phyloP scores from a whole-genome alignment of 2,113 vertebrate genomes.

The Alaudala cheleensis region DNA sequence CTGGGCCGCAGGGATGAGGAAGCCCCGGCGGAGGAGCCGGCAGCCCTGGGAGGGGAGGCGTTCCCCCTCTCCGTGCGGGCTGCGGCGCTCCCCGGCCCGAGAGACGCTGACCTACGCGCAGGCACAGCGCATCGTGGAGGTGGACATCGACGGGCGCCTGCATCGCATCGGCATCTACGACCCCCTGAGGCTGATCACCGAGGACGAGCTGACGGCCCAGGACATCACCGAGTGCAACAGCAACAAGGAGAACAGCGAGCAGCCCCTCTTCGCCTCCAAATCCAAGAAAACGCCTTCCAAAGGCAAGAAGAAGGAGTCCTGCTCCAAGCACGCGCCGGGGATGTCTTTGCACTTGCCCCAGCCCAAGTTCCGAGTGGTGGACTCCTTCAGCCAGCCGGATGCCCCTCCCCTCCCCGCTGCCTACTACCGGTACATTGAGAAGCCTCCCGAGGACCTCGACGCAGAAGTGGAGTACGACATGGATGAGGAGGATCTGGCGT shows the following conservation, averaged over 20 bases:
- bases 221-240: conserved; percentile 97
- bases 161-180: conserved; percentile 96
- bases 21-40: conserved; percentile 86
- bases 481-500: conserved; percentile 94
- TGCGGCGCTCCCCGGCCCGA: conserved; percentile 88
- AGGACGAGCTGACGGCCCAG: conserved; percentile 95
- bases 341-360: conserved; percentile 82
- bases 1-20: conserved; percentile 83
- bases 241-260: conserved; percentile 98
- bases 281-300: conserved; percentile 80
- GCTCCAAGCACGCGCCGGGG: conserved; percentile 70
- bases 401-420: conserved; percentile 82
- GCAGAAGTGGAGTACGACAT: conserved; percentile 93
- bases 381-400: conserved; percentile 78
- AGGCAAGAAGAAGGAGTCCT: conserved; percentile 86
- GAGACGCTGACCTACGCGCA: conserved; percentile 94
- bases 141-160: conserved; percentile 94
- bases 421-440: conserved; percentile 93
- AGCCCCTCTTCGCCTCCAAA: conserved; percentile 80
- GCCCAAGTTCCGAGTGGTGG: conserved; percentile 87
- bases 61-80: conserved; percentile 90
- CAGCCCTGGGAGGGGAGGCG: conserved; percentile 76
- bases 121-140: conserved; percentile 94
- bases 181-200: conserved; percentile 92
- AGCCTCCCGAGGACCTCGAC: conserved; percentile 85